Evolutionary conservation across 2,888 invertebrate genomes (phyloP), one percentile per base, ranked within the genome.

Genomic region (Netelia melanura): DNA sequence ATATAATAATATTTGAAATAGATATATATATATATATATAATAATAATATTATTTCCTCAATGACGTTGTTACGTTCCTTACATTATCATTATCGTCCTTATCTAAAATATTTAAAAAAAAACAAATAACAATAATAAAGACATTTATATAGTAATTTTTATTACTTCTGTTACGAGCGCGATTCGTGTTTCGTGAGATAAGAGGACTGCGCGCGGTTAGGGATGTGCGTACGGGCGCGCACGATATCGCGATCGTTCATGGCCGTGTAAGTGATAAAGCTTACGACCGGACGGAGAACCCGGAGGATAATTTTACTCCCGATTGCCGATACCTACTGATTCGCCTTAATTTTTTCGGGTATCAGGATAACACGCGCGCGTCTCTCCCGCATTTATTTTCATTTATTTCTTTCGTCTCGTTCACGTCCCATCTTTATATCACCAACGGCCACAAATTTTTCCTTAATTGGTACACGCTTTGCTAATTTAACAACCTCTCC

Each of bases 241-340:
- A 77, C 61, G 77, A 77, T 77, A 38, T 38, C 38, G 38, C 68
- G 77, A 14, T 61, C 11, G 48, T 48, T 10, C 48, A 48, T 14
- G 68, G 23, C 48, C 77, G 61, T 77, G 67, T 68, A 77, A 77
- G 56, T 67, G 58, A 56, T 58, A 43, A 56, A 67, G 58, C 68
- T 48, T 48, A 48, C 48, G 48, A 48, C 11, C 48, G 48, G 65
- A 67, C 67, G 65, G 44, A 62, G 64, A 38, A 56, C 52, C 52
- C 56, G 56, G 76, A 65, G 44, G 38, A 38, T 38, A 77, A 65
- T n/a, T 67, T 58, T 68, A 68, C 61, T 61, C 58, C 68, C 68
- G 48, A 68, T 58, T 77, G 56, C 68, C 77, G 68, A 77, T 77
- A 52, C 25, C 43, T 68, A 61, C 77, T 58, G 68, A 68, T 77